Base-by-base conservation (phyloP, 2,797 vertebrate species). In the Centroberyx gerrardi region DNA sequence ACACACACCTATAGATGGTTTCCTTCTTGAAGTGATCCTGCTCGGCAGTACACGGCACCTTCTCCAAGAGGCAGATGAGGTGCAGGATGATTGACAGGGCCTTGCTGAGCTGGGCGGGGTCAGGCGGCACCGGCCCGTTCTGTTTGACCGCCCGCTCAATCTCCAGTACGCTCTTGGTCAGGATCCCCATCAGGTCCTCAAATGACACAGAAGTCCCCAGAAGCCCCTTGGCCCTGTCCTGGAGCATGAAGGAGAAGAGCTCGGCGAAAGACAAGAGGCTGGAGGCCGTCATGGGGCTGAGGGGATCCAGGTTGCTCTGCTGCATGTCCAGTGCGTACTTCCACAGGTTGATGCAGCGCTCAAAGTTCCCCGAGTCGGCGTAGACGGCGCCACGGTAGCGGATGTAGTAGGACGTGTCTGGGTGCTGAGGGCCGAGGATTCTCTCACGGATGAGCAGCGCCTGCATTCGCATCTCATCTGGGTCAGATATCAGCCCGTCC, bases 241-340 rank as follows among this genome's bases (percentile, higher is more conserved):
- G 98, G 36, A 99, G 95, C 98, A 99, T 99, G 92, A 99, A 99
- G 76, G 98, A 99, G 93, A 99, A 99, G 15, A 99, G 97, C 88
- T 99, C 98, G 2, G 98, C 98, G 46, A 99, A 99, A 0, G 98
- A 99, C 0, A 99, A 91, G 66, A 99, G 94, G 84, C 98, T 99
- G 90, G 98, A 99, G 54, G 98, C 97, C 0, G 98, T 99, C 97
- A 99, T 99, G 62, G 98, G 98, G 82, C 98, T 99, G 76, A 99
- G 95, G 0, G 98, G 98, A 74, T 99, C 98, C 71, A 99, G 93
- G 93, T 99, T 98, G 85, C 88, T 97, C 91, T 99, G 98, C 83
- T 99, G 98, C 98, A 99, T 99, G 91, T 99, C 98, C 94, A 99
- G 90, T 2, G 98, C 98, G 2, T 99, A 99, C 61, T 99, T 99